These are phyloP conservation scores for Sebastes trivittatus DNA, from an alignment of 2,797 vertebrate species.

Conservation along the genomic window DNA sequence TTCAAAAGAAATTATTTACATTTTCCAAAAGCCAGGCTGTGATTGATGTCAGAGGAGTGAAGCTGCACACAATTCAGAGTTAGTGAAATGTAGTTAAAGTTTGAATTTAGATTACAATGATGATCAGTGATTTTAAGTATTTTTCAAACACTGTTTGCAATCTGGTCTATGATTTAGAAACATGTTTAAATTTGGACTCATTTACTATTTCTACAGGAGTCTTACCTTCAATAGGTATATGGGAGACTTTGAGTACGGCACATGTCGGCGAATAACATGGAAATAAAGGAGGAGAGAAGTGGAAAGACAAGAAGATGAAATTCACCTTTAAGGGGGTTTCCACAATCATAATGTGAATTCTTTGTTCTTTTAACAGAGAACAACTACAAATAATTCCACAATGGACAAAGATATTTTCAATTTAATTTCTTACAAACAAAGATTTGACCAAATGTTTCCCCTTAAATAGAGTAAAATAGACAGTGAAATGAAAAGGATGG, in stretches of 20 bases:
- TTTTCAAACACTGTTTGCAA: not conserved
- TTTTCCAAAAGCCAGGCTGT: slow-evolving; percentile 51
- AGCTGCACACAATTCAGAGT: slow-evolving; percentile 20
- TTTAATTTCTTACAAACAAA: slow-evolving; percentile 14
- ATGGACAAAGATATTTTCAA: not conserved
- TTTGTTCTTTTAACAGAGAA: not conserved
- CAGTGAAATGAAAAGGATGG: not conserved
- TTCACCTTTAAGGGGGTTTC: slow-evolving; percentile 31
- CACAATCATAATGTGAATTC: slow-evolving; percentile 21
- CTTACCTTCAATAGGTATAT: slow-evolving; percentile 90
- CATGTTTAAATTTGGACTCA: not conserved
- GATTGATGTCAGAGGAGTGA: slow-evolving; percentile 34
- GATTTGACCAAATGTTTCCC: slow-evolving; percentile 20
- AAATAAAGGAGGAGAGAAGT: slow-evolving; percentile 65
- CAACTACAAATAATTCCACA: not conserved
- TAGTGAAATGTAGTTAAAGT: slow-evolving; percentile 20
- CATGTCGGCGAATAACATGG: slow-evolving; percentile 68
- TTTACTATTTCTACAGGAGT: slow-evolving; percentile 21
- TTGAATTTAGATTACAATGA: slow-evolving; percentile 11
- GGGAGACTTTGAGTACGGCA: slow-evolving; percentile 83
- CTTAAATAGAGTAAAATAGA: slow-evolving; percentile 29
- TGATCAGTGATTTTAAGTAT: not conserved
- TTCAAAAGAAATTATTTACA: slow-evolving; percentile 54
- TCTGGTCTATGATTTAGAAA: slow-evolving; percentile 6
- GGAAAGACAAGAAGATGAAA: slow-evolving; percentile 60